A percentile compares a stretch with the other conserved stretches of the same genome.
Evolutionary conservation across 1,140 invertebrate species (phyloP).

Genomic region (Babylonia areolata): DNA sequence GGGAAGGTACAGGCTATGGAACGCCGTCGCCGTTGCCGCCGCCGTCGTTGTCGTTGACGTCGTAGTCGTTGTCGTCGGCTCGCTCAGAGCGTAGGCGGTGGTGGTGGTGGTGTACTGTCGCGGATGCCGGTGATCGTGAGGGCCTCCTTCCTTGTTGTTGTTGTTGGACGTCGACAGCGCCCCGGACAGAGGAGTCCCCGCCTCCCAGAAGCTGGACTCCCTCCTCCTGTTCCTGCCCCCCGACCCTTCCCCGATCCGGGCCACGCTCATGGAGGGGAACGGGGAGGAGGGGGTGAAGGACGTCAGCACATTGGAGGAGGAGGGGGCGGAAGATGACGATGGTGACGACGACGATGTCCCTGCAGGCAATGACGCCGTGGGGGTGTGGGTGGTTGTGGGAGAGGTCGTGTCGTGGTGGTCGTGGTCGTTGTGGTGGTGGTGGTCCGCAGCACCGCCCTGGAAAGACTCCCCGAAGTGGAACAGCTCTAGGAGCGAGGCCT

Average conservation of each 20-base stretch:
- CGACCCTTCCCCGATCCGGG: neutral
- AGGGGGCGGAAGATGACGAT: too few species aligned
- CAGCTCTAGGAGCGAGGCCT: constrained; percentile 56
- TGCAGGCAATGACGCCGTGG: neutral
- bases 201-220: neutral
- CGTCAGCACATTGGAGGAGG: neutral
- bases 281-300: neutral
- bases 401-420: neutral
- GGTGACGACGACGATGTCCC: neutral
- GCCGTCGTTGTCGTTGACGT: neutral
- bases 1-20: neutral
- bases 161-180: neutral
- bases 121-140: neutral
- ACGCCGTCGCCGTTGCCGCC: neutral
- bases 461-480: constrained; percentile 63
- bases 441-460: constrained; percentile 51
- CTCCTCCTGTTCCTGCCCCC: neutral
- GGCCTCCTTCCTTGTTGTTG: neutral
- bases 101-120: too few species aligned
- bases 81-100: too few species aligned
- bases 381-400: neutral
- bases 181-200: neutral
- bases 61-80: too few species aligned
- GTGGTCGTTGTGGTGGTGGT: neutral
- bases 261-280: neutral